Base-by-base conservation (phyloP, 2,888 invertebrate genomes). In the Caenorhabditis uteleia region DNA sequence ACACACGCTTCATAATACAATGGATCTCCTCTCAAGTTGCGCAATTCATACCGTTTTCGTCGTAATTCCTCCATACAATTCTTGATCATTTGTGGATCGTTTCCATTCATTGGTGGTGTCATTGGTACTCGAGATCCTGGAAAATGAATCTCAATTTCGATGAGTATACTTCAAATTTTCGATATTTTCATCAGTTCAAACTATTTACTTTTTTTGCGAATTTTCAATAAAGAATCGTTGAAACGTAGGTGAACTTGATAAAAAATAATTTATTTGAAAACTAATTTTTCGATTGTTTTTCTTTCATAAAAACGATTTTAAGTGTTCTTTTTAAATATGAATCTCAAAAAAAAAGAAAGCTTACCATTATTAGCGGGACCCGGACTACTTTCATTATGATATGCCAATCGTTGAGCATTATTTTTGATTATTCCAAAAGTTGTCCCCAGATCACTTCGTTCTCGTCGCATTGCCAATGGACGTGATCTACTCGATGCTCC, bases 21-120 rank as follows among this genome's bases (percentile, higher is more conserved):
- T n/a, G n/a, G n/a, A n/a, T n/a, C n/a, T n/a, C n/a, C n/a, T n/a
- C n/a, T n/a, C n/a, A n/a, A n/a, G n/a, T n/a, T n/a, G n/a, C n/a
- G n/a, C n/a, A n/a, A n/a, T n/a, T 39, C 70, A 16, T 33, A 79
- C 79, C 80, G 54, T 58, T 78, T 80, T 26, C 77, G 56, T 25
- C 75, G 61, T 66, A 80, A 51, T 45, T 80, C 80, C 47, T 79
- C 79, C 36, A 80, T 70, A 59, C 80, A 80, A 47, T 67, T 74
- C 48, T 68, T 61, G 42, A 75, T 75, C 31, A 68, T 67, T 43
- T 61, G 60, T 21, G 61, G 65, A 58, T 77, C 76, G 39, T 74
- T 60, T 1, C 61, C 70, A 23, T 68, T 58, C 18, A 46, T 43
- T 14, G 74, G 75, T 12, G 74, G 75, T 27, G 62, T 57, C 73